phyloP scores from a whole-genome alignment of 23 tunicate species.

The Diplosoma virens region DNA sequence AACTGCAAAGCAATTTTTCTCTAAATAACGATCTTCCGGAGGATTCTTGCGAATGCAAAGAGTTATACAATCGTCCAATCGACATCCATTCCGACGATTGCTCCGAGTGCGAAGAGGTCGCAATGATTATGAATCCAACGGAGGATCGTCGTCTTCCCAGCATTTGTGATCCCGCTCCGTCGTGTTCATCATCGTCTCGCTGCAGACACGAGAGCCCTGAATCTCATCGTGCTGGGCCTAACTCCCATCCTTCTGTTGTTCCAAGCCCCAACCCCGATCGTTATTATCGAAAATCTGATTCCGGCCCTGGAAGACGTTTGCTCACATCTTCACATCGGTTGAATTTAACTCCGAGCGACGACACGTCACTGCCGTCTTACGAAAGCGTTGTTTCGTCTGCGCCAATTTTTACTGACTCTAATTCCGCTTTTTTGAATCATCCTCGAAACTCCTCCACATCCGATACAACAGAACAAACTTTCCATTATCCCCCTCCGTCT shows the following conservation, averaged over 20 bases:
- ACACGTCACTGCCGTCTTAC: constrained; percentile 62
- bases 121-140: constrained; percentile 27
- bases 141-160: not conserved
- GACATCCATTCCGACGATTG: constrained; percentile 6
- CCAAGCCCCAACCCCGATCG: not conserved
- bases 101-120: constrained; percentile 58
- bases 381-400: constrained; percentile 59
- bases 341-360: not conserved
- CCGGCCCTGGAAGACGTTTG: not conserved
- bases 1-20: no score
- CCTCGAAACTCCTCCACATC: constrained; percentile 10
- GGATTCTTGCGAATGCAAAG: no score
- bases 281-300: constrained; percentile 29
- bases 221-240: constrained; percentile 1
- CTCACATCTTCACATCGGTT: not conserved
- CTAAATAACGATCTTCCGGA: no score
- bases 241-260: not conserved
- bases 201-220: not conserved
- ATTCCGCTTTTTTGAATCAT: not conserved
- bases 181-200: no score
- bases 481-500: constrained; percentile 74
- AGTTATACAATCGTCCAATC: not conserved
- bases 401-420: no score
- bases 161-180: not conserved
- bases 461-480: constrained; percentile 10